Evolutionary conservation across 2,113 vertebrate genomes (phyloP).

Genomic region (Tapirus terrestris): DNA sequence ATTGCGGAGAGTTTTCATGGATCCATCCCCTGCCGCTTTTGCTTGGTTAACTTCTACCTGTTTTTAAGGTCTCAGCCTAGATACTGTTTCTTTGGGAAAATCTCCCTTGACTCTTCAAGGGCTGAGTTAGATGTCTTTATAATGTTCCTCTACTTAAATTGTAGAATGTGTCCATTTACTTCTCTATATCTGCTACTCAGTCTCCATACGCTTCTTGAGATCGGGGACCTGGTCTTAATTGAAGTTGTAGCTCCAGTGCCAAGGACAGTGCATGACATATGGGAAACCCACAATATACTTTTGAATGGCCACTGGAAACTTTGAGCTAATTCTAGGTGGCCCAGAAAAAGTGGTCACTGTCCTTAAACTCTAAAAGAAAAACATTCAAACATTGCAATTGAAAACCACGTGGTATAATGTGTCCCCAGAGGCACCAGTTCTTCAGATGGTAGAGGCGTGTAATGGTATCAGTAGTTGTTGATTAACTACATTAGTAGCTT

Average conservation of each 20-base stretch:
- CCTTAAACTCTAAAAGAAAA: conserved; percentile 8
- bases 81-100: background rate
- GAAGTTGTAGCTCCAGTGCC: background rate
- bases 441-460: background rate
- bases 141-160: background rate
- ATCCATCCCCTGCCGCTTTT: background rate
- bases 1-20: background rate
- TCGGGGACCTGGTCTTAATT: background rate
- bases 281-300: background rate
- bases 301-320: background rate
- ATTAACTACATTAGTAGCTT: conserved; percentile 50
- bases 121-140: background rate
- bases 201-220: background rate
- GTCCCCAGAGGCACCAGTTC: background rate
- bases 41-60: background rate
- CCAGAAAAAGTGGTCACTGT: background rate
- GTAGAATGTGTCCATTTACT: background rate
- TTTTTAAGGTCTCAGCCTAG: background rate
- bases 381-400: background rate
- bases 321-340: background rate
- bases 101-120: background rate
- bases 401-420: background rate
- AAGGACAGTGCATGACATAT: background rate
- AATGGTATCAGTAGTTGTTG: conserved; percentile 19
- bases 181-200: background rate